Percentiles rank a stretch among this genome's conserved stretches.
Conservation (phyloP, 2,113 vertebrate species). For the Patagioenas fasciata region DNA sequence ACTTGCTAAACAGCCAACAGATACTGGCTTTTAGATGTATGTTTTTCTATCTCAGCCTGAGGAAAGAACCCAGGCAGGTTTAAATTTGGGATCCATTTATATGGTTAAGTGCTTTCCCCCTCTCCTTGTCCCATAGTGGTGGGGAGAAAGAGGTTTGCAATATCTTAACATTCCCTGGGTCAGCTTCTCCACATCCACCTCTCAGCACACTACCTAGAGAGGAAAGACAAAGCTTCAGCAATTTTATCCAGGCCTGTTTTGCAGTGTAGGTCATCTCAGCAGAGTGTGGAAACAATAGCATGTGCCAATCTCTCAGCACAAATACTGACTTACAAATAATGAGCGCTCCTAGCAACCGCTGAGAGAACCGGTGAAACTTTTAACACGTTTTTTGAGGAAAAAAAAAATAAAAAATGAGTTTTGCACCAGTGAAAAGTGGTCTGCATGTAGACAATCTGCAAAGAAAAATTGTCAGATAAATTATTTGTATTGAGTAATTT, state of each 20-base stretch:
- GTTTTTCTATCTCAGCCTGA: neutral
- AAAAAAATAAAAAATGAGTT: neutral
- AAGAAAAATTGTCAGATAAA: conserved; percentile 42
- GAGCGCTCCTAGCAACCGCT: neutral
- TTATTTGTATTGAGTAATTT: conserved; percentile 66
- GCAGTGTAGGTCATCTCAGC: conserved; percentile 5
- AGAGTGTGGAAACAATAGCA: conserved; percentile 10
- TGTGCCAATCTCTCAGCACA: neutral
- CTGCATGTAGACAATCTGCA: neutral
- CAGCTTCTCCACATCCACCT: neutral
- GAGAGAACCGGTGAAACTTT: neutral
- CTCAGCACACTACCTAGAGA: neutral
- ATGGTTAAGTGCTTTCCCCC: rapidly evolving
- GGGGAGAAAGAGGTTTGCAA: neutral
- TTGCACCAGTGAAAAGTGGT: neutral
- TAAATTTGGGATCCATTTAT: neutral
- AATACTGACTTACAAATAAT: conserved; percentile 8
- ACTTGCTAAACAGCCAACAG: conserved; percentile 20
- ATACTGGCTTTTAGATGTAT: neutral
- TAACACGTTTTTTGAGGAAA: neutral
- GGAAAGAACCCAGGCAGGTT: neutral
- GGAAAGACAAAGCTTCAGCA: conserved; percentile 26
- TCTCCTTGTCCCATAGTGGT: neutral
- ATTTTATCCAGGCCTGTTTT: neutral
- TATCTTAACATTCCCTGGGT: neutral